phyloP scores from a whole-genome alignment of 64 coral and sea anemone species.

The Porites australiensis region DNA sequence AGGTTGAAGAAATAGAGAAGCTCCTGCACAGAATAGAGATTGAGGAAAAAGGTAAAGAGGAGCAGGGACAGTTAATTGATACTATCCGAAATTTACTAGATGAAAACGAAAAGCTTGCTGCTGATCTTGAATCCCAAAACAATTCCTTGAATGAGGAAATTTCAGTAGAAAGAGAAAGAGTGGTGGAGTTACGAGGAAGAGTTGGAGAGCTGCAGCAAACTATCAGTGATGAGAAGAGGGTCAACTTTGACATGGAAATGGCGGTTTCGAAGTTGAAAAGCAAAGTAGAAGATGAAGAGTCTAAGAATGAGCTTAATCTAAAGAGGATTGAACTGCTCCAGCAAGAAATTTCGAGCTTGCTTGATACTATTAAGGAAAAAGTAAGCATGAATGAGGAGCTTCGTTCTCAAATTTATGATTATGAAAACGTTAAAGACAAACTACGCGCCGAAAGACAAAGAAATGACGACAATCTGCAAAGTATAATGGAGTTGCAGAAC shows the following conservation, averaged over 20 bases:
- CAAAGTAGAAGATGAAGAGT: conserved; percentile 55
- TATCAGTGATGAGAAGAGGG: conserved; percentile 66
- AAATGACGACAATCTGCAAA: conserved; percentile 26
- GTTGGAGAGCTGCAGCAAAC: conserved; percentile 61
- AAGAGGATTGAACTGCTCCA: conserved; percentile 57
- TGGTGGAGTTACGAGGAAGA: conserved; percentile 63
- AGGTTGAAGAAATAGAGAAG: conserved; percentile 60
- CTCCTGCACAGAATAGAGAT: conserved; percentile 38
- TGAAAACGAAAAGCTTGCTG: conserved; percentile 77
- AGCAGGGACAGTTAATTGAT: conserved; percentile 67
- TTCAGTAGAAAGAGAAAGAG: conserved; percentile 56
- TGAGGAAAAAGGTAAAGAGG: conserved; percentile 73
- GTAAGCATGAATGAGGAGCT: conserved; percentile 15
- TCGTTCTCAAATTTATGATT: conserved; percentile 15
- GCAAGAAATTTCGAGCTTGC: conserved; percentile 41
- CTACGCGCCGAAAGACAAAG: conserved; percentile 24
- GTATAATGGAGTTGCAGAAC: conserved; percentile 33
- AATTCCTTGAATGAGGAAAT: conserved; percentile 68
- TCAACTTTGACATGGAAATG: conserved; percentile 39
- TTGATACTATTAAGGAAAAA: conserved; percentile 49
- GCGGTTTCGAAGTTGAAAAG: conserved; percentile 49
- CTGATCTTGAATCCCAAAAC: conserved; percentile 78
- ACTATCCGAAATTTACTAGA: conserved; percentile 70
- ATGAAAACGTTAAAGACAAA: conserved; percentile 16
- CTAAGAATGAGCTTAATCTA: conserved; percentile 41